Base-by-base conservation (phyloP, 2,888 invertebrate species). In the Salpingus planirostris region DNA sequence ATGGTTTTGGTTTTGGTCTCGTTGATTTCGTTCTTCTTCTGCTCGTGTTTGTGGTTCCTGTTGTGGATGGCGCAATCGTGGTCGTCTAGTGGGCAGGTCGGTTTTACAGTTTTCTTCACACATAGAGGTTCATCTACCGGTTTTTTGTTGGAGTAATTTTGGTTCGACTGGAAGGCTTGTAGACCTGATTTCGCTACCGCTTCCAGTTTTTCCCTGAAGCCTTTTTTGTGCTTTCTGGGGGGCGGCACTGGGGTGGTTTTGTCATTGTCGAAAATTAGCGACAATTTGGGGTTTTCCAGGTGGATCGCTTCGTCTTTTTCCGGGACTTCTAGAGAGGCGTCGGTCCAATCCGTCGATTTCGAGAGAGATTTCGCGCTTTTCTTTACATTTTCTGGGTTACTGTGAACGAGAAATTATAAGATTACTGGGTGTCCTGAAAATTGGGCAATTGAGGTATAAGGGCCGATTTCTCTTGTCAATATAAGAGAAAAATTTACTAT, bases 301-400 rank as follows among this genome's bases (percentile, higher is more conserved):
- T 57, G 52, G 18, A 58, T 46, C 8, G 43, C 40, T 31, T 66
- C 55, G 50, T 66, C 55, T 54, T 65, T 51, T 3, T 64, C 63
- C 11, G 69, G 67, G 29, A 69, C 70, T 54, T 70, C 68, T 32
- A 72, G 59, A 41, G 67, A 62, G 31, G 66, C 69, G 47, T 70
- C 68, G 21, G 70, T 70, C 72, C 72, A 72, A 44, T 72, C 71
- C 2, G 60, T 52, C 3, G 62, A 61, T 44, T 60, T 62, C 2
- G 61, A 57, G 8, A 55, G 31, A 2, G n/a, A n/a, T n/a, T n/a
- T n/a, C n/a, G n/a, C n/a, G n/a, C n/a, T n/a, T n/a, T n/a, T n/a
- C n/a, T n/a, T n/a, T n/a, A n/a, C n/a, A n/a, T n/a, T n/a, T n/a
- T n/a, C n/a, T n/a, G n/a, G n/a, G n/a, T n/a, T n/a, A n/a, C n/a